Evolutionary conservation across 2,113 vertebrate genomes (phyloP).

Genomic region (Megalops atlanticus): DNA sequence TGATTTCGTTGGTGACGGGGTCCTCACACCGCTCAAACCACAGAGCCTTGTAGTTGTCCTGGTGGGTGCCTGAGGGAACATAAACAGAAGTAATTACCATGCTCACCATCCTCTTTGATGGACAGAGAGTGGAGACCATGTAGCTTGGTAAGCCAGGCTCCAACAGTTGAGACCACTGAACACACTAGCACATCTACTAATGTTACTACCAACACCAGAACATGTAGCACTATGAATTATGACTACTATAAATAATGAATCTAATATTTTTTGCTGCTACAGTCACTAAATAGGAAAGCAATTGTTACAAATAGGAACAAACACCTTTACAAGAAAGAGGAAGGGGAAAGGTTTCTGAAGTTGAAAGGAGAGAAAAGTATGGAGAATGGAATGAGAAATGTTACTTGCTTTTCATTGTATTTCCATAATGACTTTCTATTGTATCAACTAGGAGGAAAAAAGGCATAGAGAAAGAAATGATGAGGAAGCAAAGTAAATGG

Average conservation of each 20-base stretch:
- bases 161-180: background rate
- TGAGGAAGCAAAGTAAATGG: constrained; percentile 26
- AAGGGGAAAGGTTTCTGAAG: background rate
- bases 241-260: too few species aligned
- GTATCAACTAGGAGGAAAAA: constrained; percentile 55
- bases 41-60: constrained; percentile 82
- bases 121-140: background rate
- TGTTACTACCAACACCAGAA: too few species aligned
- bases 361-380: background rate
- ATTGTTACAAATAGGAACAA: too few species aligned
- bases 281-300: too few species aligned
- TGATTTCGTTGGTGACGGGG: constrained; percentile 77
- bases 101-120: background rate
- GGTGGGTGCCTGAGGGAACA: constrained; percentile 65
- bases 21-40: constrained; percentile 89
- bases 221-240: too few species aligned
- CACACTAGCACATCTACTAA: background rate
- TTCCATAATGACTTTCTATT: constrained; percentile 56
- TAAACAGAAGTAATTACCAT: background rate
- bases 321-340: too few species aligned
- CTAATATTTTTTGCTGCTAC: too few species aligned
- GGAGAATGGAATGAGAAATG: constrained; percentile 7
- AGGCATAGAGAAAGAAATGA: constrained; percentile 23
- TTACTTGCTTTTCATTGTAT: constrained; percentile 69
- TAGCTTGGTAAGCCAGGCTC: background rate